Evolutionary conservation across 2,113 vertebrate genomes (phyloP).

Genomic region (Mystacornis crossleyi): DNA sequence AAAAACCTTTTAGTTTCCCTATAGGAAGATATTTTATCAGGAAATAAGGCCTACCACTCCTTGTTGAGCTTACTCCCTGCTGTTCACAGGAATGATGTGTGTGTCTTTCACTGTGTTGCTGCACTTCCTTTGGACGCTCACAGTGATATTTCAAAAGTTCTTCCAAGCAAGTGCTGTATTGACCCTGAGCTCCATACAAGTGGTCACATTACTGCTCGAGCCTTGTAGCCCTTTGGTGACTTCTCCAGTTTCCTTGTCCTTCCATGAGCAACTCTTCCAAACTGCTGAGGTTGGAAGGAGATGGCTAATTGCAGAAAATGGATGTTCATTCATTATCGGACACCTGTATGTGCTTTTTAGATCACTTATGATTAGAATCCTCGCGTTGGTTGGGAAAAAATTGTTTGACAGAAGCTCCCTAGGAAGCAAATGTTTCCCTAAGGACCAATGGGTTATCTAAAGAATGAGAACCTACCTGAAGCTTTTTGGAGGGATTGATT

Average conservation of each 20-base stretch:
- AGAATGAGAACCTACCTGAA: not conserved
- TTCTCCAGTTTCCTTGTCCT: not conserved
- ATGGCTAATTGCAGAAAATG: not conserved
- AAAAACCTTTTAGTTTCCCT: accelerated
- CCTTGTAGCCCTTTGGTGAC: not conserved
- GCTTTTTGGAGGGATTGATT: not conserved
- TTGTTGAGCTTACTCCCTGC: not conserved
- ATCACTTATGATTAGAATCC: not conserved
- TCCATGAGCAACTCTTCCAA: not conserved
- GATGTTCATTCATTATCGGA: not conserved
- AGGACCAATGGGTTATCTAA: not conserved
- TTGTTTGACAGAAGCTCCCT: not conserved
- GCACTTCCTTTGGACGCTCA: not conserved
- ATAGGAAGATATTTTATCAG: not conserved
- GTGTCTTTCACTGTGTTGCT: not conserved
- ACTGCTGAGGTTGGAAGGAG: not conserved
- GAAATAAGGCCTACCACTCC: not conserved
- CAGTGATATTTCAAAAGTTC: not conserved
- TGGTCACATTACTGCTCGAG: accelerated
- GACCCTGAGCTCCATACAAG: not conserved
- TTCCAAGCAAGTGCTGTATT: not conserved
- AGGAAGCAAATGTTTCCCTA: not conserved
- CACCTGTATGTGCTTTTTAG: not conserved
- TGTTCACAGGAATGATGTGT: not conserved
- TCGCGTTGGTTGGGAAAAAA: not conserved